Evolutionary conservation across 2,888 invertebrate species (phyloP), one percentile per base, ranked within the genome.

Genomic region (Hydrotaea cyrtoneurina): DNA sequence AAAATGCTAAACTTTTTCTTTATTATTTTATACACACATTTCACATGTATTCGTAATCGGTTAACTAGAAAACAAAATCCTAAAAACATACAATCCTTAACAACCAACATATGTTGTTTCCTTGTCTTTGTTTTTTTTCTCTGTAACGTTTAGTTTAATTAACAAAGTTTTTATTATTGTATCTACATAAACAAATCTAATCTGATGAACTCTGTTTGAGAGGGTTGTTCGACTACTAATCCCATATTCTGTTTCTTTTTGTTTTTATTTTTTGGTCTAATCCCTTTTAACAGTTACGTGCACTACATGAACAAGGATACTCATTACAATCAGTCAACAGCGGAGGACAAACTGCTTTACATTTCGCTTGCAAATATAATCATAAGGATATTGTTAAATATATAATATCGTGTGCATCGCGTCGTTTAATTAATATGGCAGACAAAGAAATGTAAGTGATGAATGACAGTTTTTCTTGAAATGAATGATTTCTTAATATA

Each of bases 361-460:
- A 98, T 93, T 95, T 97, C 88, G 97, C 97, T 46, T 96, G 97
- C 78, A 94, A 96, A 86, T 96, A 96, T 91, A 98, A 98, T 69
- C 96, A 98, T 93, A 97, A 96, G 91, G 97, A 98, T 90, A 95
- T 98, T 87, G 96, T 98, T 82, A 96, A 96, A 92, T 98, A 97
- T 92, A 94, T 98, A 87, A 95, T 98, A 85, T 96, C 97, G 78
- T 95, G 95, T 92, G 97, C 97, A 23, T 97, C 98, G 11, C 94
- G 96, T 76, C 94, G 96, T 64, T 95, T 98, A 84, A 94, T 98
- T 84, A 96, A 98, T 92, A 96, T 97, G 95, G 94, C 96, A 83
- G 98, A 98, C 91, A 96, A 95, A 91, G 96, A 95, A 91, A 95
- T 95, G 96, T 96, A 93, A 94, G 94, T 88, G 80, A 19, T 31